Conservation (phyloP, 2,113 vertebrate genomes). For the Crypturellus undulatus region DNA sequence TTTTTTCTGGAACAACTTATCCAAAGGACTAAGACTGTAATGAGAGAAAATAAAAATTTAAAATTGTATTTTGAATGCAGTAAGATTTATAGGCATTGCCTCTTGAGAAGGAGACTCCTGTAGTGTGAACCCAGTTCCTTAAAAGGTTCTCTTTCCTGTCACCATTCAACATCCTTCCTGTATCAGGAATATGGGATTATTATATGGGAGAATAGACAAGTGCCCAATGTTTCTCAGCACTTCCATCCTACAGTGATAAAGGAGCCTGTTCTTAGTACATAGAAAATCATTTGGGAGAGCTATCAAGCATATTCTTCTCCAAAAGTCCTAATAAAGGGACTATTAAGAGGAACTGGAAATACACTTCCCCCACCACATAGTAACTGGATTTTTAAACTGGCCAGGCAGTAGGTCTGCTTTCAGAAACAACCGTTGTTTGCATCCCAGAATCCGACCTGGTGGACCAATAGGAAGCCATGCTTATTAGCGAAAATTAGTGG, state of each 20-base stretch:
- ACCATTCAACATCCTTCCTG: neutral
- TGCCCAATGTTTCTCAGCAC: neutral
- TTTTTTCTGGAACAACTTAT: neutral
- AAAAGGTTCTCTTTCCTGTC: neutral
- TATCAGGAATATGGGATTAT: neutral
- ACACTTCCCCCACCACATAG: neutral
- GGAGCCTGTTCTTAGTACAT: neutral
- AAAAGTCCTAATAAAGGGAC: neutral
- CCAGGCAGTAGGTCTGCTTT: neutral
- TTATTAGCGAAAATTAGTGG: neutral
- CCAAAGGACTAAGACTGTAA: neutral
- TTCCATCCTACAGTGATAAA: neutral
- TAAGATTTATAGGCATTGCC: neutral
- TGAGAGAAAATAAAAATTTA: neutral
- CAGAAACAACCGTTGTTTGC: neutral
- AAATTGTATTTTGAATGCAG: neutral
- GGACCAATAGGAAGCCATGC: neutral
- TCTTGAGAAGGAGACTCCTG: neutral
- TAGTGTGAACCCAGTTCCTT: accelerated
- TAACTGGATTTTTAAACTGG: neutral
- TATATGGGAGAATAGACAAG: neutral
- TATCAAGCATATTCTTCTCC: neutral
- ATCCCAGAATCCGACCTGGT: neutral
- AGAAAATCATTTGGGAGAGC: neutral
- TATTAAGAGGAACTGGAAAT: neutral